A percentile compares a stretch with the other conserved stretches of the same genome.
phyloP scores from a whole-genome alignment of 2,113 vertebrate genomes.

The Microcebus griseorufus region DNA sequence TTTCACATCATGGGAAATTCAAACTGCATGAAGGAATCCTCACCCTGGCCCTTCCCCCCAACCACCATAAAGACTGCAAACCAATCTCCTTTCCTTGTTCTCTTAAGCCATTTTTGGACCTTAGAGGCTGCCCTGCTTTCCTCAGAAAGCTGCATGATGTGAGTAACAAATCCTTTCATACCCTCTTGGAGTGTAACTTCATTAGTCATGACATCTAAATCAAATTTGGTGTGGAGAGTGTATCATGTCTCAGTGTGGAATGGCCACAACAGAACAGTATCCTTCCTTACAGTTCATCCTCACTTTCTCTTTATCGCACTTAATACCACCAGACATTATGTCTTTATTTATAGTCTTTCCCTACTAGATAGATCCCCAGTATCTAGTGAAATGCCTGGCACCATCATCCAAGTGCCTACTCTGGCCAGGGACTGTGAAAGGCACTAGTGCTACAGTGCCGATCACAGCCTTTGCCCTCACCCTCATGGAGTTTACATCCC shows the following conservation, averaged over 20 bases:
- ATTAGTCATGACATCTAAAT: not conserved
- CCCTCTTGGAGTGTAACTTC: not conserved
- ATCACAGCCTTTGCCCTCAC: not conserved
- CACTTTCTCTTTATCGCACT: not conserved
- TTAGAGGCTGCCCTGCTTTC: not conserved
- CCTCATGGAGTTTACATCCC: not conserved
- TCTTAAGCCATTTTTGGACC: not conserved
- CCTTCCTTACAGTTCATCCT: not conserved
- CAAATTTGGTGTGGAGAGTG: not conserved
- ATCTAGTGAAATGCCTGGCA: not conserved
- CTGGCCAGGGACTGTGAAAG: not conserved
- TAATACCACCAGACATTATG: not conserved
- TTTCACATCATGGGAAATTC: not conserved
- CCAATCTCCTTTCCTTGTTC: not conserved
- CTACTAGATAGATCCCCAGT: not conserved
- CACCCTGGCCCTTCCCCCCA: not conserved
- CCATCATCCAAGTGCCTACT: not conserved
- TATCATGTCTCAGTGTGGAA: not conserved
- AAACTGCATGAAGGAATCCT: not conserved
- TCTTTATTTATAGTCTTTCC: not conserved
- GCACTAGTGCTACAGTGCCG: not conserved
- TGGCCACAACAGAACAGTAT: not conserved
- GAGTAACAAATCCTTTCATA: not conserved
- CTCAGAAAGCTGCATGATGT: not conserved
- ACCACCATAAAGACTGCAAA: not conserved